phyloP scores from a whole-genome alignment of 2,888 invertebrate species.

The Julus scanicus region DNA sequence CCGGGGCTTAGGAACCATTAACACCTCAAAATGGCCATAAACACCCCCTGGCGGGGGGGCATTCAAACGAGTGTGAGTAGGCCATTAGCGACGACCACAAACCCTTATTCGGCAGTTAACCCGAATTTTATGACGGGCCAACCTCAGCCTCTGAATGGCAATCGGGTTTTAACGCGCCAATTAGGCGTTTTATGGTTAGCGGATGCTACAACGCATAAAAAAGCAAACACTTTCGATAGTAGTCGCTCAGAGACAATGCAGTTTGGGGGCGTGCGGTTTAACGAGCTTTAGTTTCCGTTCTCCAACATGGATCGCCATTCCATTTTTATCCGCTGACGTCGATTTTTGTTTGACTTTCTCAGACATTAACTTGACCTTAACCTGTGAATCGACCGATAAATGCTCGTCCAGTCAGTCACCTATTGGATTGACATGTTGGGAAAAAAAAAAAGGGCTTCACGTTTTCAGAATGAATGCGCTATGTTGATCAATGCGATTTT shows the following conservation, averaged over 20 bases:
- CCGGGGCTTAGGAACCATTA: background rate
- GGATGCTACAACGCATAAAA: conserved; percentile 30
- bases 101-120: conserved; percentile 15
- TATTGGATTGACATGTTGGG: too few species aligned
- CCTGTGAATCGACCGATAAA: too few species aligned
- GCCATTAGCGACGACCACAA: background rate
- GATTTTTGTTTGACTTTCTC: background rate
- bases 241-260: background rate
- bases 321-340: background rate
- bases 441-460: background rate
- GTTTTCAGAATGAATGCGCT: background rate
- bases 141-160: conserved; percentile 12
- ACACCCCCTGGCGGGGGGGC: background rate
- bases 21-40: conserved; percentile 17
- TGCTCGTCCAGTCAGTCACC: background rate
- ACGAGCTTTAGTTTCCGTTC: background rate
- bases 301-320: background rate
- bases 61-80: background rate
- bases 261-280: background rate
- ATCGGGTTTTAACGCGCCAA: background rate
- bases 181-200: background rate
- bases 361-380: background rate
- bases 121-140: conserved; percentile 12
- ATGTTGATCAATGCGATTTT: background rate
- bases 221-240: background rate